Evolutionary conservation across 1,140 invertebrate genomes (phyloP), one percentile per base, ranked within the genome.

Genomic region (Wiebesia pumilae): DNA sequence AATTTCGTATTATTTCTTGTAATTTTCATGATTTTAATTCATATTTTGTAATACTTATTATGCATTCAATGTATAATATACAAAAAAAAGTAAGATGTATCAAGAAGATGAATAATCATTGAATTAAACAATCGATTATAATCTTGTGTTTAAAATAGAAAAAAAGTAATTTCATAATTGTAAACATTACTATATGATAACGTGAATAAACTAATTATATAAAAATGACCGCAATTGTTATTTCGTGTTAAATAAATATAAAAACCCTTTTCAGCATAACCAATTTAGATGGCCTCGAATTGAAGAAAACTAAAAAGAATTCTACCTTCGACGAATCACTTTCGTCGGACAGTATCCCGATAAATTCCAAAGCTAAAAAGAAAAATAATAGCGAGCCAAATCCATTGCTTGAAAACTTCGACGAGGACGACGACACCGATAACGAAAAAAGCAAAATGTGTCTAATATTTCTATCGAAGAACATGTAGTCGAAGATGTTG

Each of bases 401-500:
- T 62, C 35, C 81, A n/a, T 54, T 58, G 19, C 27, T 75, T 40
- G 38, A 78, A 54, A 33, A 16, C 16, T 35, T 54, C 16, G 81
- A 78, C 19, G 75, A 79, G 7, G 35, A 86, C 1, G 79, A 86
- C n/a, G 51, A 86, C 0, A 33, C 27, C n/a, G 78, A 85, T 27
- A 75, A 7, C 40, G 67, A 43, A 19, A 67, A 87, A 82, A 89
- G 81, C 19, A 81, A 89, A 81, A 65, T 83, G 14, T 85, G 51
- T 88, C 83, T 38, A 80, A 87, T 38, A 83, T 81, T 27, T n/a
- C 65, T 73, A 21, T 90, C 67, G 81, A 90, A 12, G 81, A 89
- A 14, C 87, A 91, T 38, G 83, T 92, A 75, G 65, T 91, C 21
- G 47, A 71, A 2, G 90, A 91, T 30, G 90, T 89, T 67, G 89